Evolutionary conservation across 2,888 invertebrate genomes (phyloP), one percentile per base, ranked within the genome.

Genomic region (Thymelicus acteon): DNA sequence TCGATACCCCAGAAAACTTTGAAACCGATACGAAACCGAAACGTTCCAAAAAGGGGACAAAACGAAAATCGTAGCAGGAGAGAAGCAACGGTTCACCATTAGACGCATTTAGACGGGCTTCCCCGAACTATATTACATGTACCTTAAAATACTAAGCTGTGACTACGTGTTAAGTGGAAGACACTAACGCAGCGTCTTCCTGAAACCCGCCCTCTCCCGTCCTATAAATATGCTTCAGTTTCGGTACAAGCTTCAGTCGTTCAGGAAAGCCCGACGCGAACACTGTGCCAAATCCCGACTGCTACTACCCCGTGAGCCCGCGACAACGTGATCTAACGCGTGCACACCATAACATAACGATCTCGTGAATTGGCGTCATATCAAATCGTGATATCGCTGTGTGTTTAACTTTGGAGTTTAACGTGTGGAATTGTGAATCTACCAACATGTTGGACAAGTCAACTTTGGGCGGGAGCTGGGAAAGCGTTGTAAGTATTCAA

Each of bases 191-290:
- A 31, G 80, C 84, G 79, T 85, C 88, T 90, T 90, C 90, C 91
- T 86, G 90, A 85, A 89, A 87, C 83, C 85, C 88, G 86, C 87
- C 86, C 88, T 84, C 89, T 84, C 84, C 78, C 83, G 79, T 78
- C 78, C 90, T 92, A 92, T 93, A 93, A 91, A 93, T 93, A 92
- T 85, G 84, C 85, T 76, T 82, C 87, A 87, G 88, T 86, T 90
- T 82, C 87, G 76, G 74, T 76, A 78, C 78, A 78, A 83, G 77
- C 85, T 90, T 91, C 93, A 93, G 93, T 93, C 86, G 87, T 87
- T 86, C 89, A 88, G 88, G 88, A 88, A 83, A 89, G 85, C 87
- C 83, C 87, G 85, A 81, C 76, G 89, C 80, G 80, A 77, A 75
- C 85, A 84, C 85, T 80, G 91, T 90, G 91, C 91, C 89, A 92